Base-by-base conservation (phyloP, 2,888 invertebrate genomes). In the Metallyticus violacea region DNA sequence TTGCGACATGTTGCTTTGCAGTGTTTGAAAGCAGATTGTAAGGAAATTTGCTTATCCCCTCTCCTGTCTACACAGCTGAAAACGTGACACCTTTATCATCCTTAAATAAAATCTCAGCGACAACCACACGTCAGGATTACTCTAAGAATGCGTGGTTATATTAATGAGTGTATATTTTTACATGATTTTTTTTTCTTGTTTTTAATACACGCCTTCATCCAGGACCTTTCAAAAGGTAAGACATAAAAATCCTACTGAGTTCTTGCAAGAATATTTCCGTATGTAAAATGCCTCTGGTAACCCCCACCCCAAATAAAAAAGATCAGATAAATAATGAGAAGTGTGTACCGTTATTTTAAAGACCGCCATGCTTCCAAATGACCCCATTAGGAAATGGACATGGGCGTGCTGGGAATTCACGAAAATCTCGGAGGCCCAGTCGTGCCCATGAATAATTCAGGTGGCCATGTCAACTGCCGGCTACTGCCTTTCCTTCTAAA, bases 371-470 rank as follows among this genome's bases (percentile, higher is more conserved):
- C n/a, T n/a, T n/a, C n/a, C n/a, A n/a, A n/a, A n/a, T 62, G 40
- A 62, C 40, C 40, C 40, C 40, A 82, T 82, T 82, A 82, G 82
- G 82, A 40, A 82, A 76, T 40, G 25, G 4, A 82, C 40, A 40
- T 9, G 6, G 81, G 15, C 26, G 30, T 26, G 40, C 40, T 81
- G 25, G 7, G 76, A 26, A 82, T 82, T 82, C 27, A 76, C 82
- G 76, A 76, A 40, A 30, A 25, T 40, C 40, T 81, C 40, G 4
- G 25, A 62, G 15, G 40, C 40, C 15, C 40, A 15, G 40, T 62
- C 62, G 81, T 40, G 40, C 1, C 1, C 62, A 82, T 82, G 82
- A 82, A 82, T 82, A 82, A 82, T 82, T 82, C 82, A 82, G 26
- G 76, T 76, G 26, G 9, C 62, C 25, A 62, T 62, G 40, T 62